Conservation (phyloP, 2,888 invertebrate species). For the Troides helena region DNA sequence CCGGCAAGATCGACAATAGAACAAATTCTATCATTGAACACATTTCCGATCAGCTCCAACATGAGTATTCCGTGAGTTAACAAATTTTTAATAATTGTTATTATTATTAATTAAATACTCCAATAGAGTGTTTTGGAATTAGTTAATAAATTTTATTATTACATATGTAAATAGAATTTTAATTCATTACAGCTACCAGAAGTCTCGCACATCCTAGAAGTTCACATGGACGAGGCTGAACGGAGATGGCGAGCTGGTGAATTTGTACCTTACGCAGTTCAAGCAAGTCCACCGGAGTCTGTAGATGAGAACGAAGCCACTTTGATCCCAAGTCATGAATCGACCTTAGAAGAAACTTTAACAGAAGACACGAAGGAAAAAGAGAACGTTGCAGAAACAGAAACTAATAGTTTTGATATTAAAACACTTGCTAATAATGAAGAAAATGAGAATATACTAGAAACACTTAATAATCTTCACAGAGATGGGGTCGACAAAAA, state of each 20-base stretch:
- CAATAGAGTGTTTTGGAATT: too few relatives aligned
- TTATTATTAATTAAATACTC: too few relatives aligned
- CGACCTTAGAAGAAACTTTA: slow-evolving; percentile 60
- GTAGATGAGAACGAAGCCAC: slow-evolving; percentile 56
- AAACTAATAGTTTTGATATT: slow-evolving; percentile 4
- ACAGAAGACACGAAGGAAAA: slow-evolving; percentile 46
- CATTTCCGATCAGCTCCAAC: slow-evolving; percentile 57
- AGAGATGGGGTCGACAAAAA: slow-evolving; percentile 17
- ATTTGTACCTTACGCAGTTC: slow-evolving; percentile 42
- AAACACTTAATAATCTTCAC: slow-evolving; percentile 13
- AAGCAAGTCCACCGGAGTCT: slow-evolving; percentile 44
- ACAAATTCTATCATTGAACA: slow-evolving; percentile 69
- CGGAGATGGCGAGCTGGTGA: slow-evolving; percentile 56
- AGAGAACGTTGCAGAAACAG: not conserved
- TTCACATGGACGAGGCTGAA: slow-evolving; percentile 62
- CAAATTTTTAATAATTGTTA: too few relatives aligned
- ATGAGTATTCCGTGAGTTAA: slow-evolving; percentile 57
- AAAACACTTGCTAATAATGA: slow-evolving; percentile 2
- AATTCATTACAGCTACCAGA: slow-evolving; percentile 56
- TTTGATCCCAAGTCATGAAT: slow-evolving; percentile 52
- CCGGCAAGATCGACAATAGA: slow-evolving; percentile 65
- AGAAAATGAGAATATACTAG: slow-evolving; percentile 5
- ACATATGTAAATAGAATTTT: not conserved
- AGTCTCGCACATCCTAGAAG: slow-evolving; percentile 65
- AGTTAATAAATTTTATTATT: not conserved